Percentiles rank a stretch among this genome's conserved stretches.
Evolutionary conservation across 2,113 vertebrate genomes (phyloP).

Genomic region (Vulpes lagopus): DNA sequence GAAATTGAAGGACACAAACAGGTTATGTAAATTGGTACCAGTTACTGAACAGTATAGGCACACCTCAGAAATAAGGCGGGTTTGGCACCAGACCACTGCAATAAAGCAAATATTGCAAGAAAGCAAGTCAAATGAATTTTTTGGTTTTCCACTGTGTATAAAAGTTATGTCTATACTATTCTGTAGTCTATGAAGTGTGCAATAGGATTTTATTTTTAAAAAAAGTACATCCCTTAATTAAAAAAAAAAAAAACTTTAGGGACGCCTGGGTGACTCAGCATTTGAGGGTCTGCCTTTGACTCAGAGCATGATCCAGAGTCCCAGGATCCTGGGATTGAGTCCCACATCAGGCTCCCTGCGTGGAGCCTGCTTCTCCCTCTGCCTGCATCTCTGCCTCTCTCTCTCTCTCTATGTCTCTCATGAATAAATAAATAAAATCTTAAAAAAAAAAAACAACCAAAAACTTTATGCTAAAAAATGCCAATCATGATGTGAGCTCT

Average conservation of each 20-base stretch:
- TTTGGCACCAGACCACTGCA: neutral
- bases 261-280: too few species aligned
- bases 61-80: neutral
- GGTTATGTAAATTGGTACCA: neutral
- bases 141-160: neutral
- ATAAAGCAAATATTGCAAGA: neutral
- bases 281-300: too few species aligned
- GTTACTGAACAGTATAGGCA: neutral
- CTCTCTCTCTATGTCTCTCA: too few species aligned
- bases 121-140: neutral
- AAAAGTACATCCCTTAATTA: neutral
- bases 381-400: too few species aligned
- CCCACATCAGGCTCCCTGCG: too few species aligned
- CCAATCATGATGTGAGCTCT: neutral
- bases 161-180: neutral
- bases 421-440: too few species aligned
- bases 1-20: neutral
- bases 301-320: too few species aligned
- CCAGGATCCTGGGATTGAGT: too few species aligned
- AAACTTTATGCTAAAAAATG: neutral
- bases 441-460: neutral
- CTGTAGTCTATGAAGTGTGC: neutral
- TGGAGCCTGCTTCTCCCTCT: too few species aligned
- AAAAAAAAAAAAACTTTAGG: neutral
- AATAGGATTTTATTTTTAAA: neutral